Evolutionary conservation across 2,113 vertebrate genomes (phyloP).

Genomic region (Pseudopodoces humilis): DNA sequence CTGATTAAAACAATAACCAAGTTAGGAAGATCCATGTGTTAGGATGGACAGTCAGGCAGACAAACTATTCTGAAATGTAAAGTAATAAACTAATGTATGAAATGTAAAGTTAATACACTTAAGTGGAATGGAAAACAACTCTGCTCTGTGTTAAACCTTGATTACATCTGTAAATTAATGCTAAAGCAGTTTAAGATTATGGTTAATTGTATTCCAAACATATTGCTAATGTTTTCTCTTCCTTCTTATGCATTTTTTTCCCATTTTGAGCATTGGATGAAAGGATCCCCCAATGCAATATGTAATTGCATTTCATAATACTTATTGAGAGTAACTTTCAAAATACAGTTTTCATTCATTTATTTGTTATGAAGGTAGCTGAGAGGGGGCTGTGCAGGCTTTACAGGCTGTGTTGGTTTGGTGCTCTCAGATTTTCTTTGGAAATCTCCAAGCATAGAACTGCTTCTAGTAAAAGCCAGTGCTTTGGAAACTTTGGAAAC

Average conservation of each 20-base stretch:
- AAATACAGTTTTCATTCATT: neutral
- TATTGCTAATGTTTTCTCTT: neutral
- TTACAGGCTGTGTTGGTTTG: neutral
- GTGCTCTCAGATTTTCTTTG: neutral
- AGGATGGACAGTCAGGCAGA: constrained; percentile 42
- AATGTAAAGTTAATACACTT: constrained; percentile 51
- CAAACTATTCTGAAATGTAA: neutral
- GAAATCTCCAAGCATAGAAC: neutral
- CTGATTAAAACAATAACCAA: constrained; percentile 35
- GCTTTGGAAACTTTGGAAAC: neutral
- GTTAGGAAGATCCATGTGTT: neutral
- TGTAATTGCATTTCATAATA: neutral
- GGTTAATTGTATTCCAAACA: constrained; percentile 12
- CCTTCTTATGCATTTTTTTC: neutral
- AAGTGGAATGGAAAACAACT: constrained; percentile 28
- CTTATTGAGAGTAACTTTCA: neutral
- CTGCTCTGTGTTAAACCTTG: neutral
- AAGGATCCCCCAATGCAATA: neutral
- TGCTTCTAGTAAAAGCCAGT: neutral
- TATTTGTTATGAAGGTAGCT: neutral
- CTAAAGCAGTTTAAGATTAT: neutral
- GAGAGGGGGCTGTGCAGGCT: neutral
- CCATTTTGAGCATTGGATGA: neutral
- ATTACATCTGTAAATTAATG: constrained; percentile 25
- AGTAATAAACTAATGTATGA: constrained; percentile 27